Percentiles rank a stretch among this genome's conserved stretches.
These are phyloP conservation scores for Drosophila birchii DNA, from an alignment of 2,888 invertebrate species.

Conservation along the genomic window DNA sequence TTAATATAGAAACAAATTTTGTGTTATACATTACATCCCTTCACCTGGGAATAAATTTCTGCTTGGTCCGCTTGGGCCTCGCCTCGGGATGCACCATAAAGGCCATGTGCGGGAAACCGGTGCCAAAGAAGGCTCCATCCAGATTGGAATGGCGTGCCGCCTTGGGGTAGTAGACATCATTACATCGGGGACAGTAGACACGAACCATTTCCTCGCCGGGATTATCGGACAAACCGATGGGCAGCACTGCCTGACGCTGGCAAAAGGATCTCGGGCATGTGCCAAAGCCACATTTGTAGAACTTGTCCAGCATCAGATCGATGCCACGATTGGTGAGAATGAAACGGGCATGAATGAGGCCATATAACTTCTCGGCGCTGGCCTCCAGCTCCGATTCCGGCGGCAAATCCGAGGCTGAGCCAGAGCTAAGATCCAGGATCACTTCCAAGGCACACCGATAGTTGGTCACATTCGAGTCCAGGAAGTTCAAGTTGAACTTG, in stretches of 20 bases:
- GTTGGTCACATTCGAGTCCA: conserved; percentile 99
- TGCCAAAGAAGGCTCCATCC: conserved; percentile 99
- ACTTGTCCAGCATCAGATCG: conserved; percentile 99
- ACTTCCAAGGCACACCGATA: conserved; percentile 99
- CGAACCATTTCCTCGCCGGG: conserved; percentile 99
- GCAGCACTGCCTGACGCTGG: conserved; percentile 98
- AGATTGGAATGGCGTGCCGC: conserved; percentile 98
- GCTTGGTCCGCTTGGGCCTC: conserved; percentile 97
- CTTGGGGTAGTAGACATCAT: conserved; percentile 99
- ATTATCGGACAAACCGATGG: conserved; percentile 98
- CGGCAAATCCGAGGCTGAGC: conserved; percentile 91
- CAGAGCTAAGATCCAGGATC: conserved; percentile 96
- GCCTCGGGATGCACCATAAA: conserved; percentile 99
- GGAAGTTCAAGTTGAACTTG: conserved; percentile 99
- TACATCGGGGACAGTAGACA: conserved; percentile 99
- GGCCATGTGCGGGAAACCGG: conserved; percentile 99
- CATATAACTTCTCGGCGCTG: conserved; percentile 99
- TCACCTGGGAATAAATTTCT: conserved; percentile 98
- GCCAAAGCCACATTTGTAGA: conserved; percentile 98
- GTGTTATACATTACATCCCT: conserved; percentile 15
- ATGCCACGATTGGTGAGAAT: conserved; percentile 99
- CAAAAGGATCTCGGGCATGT: conserved; percentile 99
- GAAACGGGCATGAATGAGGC: conserved; percentile 99
- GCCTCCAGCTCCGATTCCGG: conserved; percentile 99
- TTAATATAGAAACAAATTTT: not conserved